A percentile compares a stretch with the other conserved stretches of the same genome.
Evolutionary conservation across 2,797 vertebrate genomes (phyloP).

Genomic region (Melanitta fusca): DNA sequence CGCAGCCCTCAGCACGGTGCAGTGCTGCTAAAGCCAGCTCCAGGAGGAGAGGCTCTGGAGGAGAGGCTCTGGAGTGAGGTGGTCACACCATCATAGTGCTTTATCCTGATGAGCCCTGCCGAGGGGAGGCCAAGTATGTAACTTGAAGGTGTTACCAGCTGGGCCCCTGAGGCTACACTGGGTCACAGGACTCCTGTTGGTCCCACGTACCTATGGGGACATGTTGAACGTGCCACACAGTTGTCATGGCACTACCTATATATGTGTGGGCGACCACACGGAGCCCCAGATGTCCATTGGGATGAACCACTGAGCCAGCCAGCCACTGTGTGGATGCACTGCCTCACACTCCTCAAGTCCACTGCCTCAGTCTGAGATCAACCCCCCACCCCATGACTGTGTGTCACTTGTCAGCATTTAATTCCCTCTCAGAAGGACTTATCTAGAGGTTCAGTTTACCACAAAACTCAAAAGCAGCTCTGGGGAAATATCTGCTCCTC

Average conservation of each 20-base stretch:
- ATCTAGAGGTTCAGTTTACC: background rate
- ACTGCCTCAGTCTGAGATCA: fast-evolving
- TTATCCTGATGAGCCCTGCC: background rate
- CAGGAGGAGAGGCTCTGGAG: background rate
- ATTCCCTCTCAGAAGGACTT: background rate
- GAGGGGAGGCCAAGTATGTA: fast-evolving
- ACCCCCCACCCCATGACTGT: fast-evolving
- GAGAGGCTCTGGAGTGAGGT: background rate
- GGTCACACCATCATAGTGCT: fast-evolving
- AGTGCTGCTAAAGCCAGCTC: background rate
- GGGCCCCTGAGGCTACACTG: background rate
- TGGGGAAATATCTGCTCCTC: background rate
- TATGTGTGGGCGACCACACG: fast-evolving
- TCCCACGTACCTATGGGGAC: fast-evolving
- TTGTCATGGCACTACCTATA: fast-evolving
- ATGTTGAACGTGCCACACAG: background rate
- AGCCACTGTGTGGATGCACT: fast-evolving
- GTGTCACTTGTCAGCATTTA: background rate
- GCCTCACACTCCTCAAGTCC: fast-evolving
- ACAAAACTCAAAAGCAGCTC: background rate
- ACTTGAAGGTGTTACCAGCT: background rate
- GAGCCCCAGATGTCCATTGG: fast-evolving
- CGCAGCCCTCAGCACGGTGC: background rate
- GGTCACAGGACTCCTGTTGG: background rate
- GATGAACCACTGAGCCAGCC: fast-evolving